A percentile compares a stretch with the other conserved stretches of the same genome.
Evolutionary conservation across 2,888 invertebrate genomes (phyloP).

Genomic region (Biston betularia): DNA sequence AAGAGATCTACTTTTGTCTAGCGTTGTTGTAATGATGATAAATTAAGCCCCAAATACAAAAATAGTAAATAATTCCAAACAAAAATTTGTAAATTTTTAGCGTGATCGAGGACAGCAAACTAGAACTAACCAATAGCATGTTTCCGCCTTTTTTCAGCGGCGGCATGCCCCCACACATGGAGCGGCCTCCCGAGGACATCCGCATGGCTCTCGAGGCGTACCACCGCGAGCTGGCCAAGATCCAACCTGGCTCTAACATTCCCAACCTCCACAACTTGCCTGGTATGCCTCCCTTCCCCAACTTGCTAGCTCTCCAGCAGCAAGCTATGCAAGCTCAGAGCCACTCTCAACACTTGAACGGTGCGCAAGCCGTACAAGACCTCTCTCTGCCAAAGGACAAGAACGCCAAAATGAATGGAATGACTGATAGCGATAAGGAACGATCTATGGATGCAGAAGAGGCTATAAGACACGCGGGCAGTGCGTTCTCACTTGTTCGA

Average conservation of each 20-base stretch:
- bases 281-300: constrained; percentile 86
- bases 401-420: constrained; percentile 87
- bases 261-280: constrained; percentile 84
- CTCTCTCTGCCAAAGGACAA: constrained; percentile 93
- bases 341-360: constrained; percentile 84
- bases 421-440: constrained; percentile 90
- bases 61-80: too few species aligned
- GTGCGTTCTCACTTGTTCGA: constrained; percentile 95
- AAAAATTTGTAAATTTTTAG: constrained; percentile 24
- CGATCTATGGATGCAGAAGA: constrained; percentile 87
- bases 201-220: constrained; percentile 96
- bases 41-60: not conserved
- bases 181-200: constrained; percentile 92
- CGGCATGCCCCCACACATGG: constrained; percentile 87
- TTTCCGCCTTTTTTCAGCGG: constrained; percentile 95
- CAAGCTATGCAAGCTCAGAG: constrained; percentile 80
- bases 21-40: not conserved
- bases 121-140: constrained; percentile 89
- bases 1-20: not conserved
- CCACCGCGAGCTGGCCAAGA: constrained; percentile 96
- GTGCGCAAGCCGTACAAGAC: constrained; percentile 91
- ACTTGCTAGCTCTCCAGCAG: constrained; percentile 92
- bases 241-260: constrained; percentile 89
- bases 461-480: constrained; percentile 91
- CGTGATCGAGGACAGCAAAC: constrained; percentile 80